phyloP scores from a whole-genome alignment of 2,113 vertebrate species.

The Egretta garzetta region DNA sequence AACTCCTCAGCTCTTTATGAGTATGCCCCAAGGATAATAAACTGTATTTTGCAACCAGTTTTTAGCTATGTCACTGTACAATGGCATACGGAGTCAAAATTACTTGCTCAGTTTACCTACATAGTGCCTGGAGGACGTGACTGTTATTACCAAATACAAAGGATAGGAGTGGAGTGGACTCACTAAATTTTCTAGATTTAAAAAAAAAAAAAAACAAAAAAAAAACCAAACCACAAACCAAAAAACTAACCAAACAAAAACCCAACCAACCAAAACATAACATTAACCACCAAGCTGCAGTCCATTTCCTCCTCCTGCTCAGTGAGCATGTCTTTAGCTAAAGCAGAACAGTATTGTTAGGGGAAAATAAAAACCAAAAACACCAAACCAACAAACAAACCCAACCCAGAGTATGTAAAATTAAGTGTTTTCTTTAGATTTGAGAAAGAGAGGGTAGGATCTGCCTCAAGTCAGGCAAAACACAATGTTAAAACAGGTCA shows the following conservation, averaged over 20 bases:
- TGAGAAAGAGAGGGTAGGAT: not conserved
- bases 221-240: not conserved
- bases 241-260: not conserved
- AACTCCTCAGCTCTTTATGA: not conserved
- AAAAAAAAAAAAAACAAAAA: not conserved
- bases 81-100: not conserved
- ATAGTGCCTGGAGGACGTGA: rapidly evolving
- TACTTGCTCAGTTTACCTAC: not conserved
- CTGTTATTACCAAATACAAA: not conserved
- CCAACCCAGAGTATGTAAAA: rapidly evolving
- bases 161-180: rapidly evolving
- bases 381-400: not conserved
- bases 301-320: not conserved
- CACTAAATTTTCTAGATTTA: not conserved
- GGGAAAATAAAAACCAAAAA: not conserved
- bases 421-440: rapidly evolving
- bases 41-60: not conserved
- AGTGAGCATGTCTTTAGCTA: not conserved
- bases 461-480: not conserved
- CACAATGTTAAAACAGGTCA: rapidly evolving
- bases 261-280: not conserved
- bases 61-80: not conserved
- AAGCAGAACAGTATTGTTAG: not conserved
- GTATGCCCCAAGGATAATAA: not conserved
- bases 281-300: not conserved